Base-by-base conservation (phyloP, 2,113 vertebrate species). In the Anoplopoma fimbria region DNA sequence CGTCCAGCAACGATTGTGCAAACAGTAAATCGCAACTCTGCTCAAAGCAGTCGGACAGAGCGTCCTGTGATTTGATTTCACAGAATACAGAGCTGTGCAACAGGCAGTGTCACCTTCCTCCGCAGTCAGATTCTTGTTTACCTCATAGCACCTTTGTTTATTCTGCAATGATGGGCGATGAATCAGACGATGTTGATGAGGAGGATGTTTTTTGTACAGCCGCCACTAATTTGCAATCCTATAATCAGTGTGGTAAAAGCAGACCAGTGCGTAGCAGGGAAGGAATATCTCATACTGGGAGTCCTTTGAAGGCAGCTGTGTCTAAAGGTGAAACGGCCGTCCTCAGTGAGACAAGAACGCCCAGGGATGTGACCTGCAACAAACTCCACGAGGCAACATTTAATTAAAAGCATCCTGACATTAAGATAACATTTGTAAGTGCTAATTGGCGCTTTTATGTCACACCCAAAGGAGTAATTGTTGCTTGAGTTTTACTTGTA, bases 261-360 rank as follows among this genome's bases (percentile, higher is more conserved):
- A 96, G 93, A 79, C 89, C 94, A 15, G 73, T 92, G 2, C 92
- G 89, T 49, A 92, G 93, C 33, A 93, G 93, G 51, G 95, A 95
- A 67, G 95, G 95, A 3, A 6, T 90, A 36, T 94, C 95, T 2
- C 94, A 94, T 77, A 79, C 93, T 2, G 62, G 21, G 57, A 27
- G 85, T 49, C 88, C 93, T 60, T 1, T 86, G 0, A 78, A 84
- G 3, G 36, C 87, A 0, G 81, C 86, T 62, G 3, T 61, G 82
- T 87, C 77, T 6, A 14, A 83, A 0, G 94, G 93, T 70, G 86
- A 87, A 55, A 88, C 81, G 19, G 80, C 85, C 31, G 69, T n/a
- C n/a, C n/a, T n/a, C n/a, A n/a, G n/a, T n/a, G n/a, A n/a, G n/a
- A n/a, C n/a, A n/a, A 74, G 85, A 84, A 76, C 83, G 6, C 3